Evolutionary conservation across 2,888 invertebrate species (phyloP), one percentile per base, ranked within the genome.

Genomic region (Malachius bipustulatus): DNA sequence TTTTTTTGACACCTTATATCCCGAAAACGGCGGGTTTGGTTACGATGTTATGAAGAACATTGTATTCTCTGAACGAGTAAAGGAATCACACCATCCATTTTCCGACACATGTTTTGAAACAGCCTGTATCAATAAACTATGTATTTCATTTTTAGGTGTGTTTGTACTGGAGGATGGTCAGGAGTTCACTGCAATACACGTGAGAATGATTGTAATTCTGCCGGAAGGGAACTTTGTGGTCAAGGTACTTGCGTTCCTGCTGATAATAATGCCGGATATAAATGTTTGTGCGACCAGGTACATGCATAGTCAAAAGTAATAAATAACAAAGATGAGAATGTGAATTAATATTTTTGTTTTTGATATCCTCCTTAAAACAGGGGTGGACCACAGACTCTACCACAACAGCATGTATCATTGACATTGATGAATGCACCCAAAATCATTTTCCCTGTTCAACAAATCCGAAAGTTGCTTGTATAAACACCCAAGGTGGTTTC

Each of bases 401-500:
- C 2, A 70, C 70, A 37, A 77, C 78, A 1, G 72, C 78, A 2
- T 97, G 96, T 57, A 71, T 65, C 6, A 74, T 76, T 6, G 96
- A 97, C 59, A 71, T 94, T 2, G 75, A 96, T 56, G 96, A 96
- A 66, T 96, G 96, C 56, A 66, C 66, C n/a, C 60, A 65, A 3
- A 68, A 69, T 36, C 70, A 70, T 34, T 70, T 76, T 4, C 73
- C 77, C 2, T 96, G 94, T 59, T 88, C 89, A 0, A 65, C 69
- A 1, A 79, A 80, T 58, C 89, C 90, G 4, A 69, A 66, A 35
- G 89, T 88, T 0, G 66, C 69, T n/a, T 97, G 97, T 57, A 73
- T 88, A 34, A 97, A 97, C 60, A 64, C 81, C 2, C 91, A 85
- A 0, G 97, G 96, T 2, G 75, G 82, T 3, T 97, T 88, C 62